Conservation (phyloP, 2,113 vertebrate species). For the Numenius arquata region DNA sequence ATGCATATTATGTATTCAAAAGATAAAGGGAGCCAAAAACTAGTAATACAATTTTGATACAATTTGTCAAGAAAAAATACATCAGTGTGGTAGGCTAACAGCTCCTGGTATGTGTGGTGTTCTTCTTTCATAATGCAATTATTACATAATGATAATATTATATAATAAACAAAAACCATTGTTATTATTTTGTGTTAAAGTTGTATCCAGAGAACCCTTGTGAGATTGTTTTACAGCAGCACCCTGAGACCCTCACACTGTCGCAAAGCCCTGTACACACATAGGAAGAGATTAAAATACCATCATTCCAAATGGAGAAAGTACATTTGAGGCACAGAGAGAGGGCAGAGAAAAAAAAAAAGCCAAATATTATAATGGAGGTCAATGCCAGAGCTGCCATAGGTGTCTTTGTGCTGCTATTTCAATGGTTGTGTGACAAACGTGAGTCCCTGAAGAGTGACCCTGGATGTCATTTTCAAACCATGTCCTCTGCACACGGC, state of each 20-base stretch:
- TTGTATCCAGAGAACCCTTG: not conserved
- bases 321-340: not conserved
- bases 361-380: not conserved
- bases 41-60: not conserved
- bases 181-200: not conserved
- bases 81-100: not conserved
- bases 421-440: not conserved
- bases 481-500: accelerated
- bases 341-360: not conserved
- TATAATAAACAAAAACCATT: not conserved
- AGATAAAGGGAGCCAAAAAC: not conserved
- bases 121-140: not conserved
- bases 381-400: not conserved
- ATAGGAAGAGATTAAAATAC: not conserved
- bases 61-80: not conserved
- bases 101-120: not conserved
- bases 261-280: not conserved
- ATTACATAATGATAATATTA: not conserved
- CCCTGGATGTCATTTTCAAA: not conserved
- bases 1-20: not conserved
- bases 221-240: not conserved
- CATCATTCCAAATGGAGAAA: not conserved
- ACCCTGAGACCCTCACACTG: not conserved
- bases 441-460: not conserved
- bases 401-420: accelerated